Conservation (phyloP, 2,797 vertebrate genomes). For the Cryptoprocta ferox region DNA sequence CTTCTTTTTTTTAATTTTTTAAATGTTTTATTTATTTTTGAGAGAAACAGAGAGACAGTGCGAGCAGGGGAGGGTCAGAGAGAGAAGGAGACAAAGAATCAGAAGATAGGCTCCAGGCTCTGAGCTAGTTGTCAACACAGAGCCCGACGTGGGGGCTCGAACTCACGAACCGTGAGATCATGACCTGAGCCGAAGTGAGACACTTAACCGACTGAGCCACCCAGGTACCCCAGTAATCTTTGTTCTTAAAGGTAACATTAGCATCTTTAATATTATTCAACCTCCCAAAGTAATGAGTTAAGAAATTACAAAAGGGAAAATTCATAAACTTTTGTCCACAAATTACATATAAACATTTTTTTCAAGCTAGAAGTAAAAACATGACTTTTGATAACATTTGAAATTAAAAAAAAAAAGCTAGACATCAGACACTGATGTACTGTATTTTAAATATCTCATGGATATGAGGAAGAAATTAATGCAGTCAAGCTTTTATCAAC, state of each 20-base stretch:
- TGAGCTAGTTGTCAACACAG: too few species aligned
- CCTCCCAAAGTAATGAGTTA: background rate
- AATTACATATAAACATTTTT: background rate
- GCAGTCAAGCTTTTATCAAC: slow-evolving; percentile 33
- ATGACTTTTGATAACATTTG: background rate
- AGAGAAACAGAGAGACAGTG: too few species aligned
- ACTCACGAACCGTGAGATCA: too few species aligned
- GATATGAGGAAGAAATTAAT: background rate
- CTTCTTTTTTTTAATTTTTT: too few species aligned
- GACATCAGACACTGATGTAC: background rate
- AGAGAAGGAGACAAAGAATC: too few species aligned
- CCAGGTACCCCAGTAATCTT: background rate
- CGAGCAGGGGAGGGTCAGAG: too few species aligned
- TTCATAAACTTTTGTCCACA: background rate
- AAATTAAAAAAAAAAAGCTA: background rate
- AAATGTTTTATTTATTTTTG: too few species aligned
- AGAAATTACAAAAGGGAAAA: slow-evolving; percentile 36
- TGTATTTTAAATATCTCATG: slow-evolving; percentile 1
- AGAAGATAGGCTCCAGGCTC: too few species aligned
- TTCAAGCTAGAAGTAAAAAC: slow-evolving; percentile 14
- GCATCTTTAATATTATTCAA: slow-evolving; percentile 32
- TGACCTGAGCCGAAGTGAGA: too few species aligned
- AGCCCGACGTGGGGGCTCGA: too few species aligned
- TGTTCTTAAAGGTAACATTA: background rate
- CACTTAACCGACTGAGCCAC: too few species aligned